Evolutionary conservation across 2,888 invertebrate genomes (phyloP), one percentile per base, ranked within the genome.

Genomic region (Dynastes grantii): DNA sequence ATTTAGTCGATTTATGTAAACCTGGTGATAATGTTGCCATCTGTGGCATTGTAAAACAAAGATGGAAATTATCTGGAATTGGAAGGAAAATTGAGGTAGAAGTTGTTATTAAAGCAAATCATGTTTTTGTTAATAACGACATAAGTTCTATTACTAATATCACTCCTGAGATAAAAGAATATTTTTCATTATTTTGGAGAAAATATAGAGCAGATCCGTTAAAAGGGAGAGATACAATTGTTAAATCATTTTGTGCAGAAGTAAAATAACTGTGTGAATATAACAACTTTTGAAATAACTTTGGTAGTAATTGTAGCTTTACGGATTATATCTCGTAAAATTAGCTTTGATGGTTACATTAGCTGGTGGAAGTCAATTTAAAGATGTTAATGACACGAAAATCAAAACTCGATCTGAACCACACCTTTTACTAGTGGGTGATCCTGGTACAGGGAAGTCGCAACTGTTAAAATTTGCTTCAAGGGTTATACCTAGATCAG

Each of bases 391-490:
- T 61, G 82, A 84, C 68, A 85, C 85, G 9, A 85, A 85, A 45
- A 83, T 86, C 6, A 82, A 83, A 76, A 90, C 91, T 0, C 87
- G 97, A 80, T 96, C 96, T 2, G 96, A 97, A 86, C 93, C 95
- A 27, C 97, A 98, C 90, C 89, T 97, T 81, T 89, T 97, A 75
- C 87, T 98, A 37, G 95, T 97, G 29, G 97, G 97, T 3, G 97
- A 97, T 90, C 93, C 94, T 86, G 97, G 97, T 13, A 96, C 97
- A 0, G 97, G 96, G 4, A 97, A 97, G 87, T 97, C 97, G 0
- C 96, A 97, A 87, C 89, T 97, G 73, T 90, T 97, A 37, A 92
- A 94, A 81, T 93, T 95, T 80, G 94, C 94, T 2, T 89, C 93
- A 4, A 92, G 91, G 88, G 87, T 91, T 87, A 93, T 90, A 2